Evolutionary conservation across 2,888 invertebrate genomes (phyloP).

Genomic region (Ophioninae sp.): DNA sequence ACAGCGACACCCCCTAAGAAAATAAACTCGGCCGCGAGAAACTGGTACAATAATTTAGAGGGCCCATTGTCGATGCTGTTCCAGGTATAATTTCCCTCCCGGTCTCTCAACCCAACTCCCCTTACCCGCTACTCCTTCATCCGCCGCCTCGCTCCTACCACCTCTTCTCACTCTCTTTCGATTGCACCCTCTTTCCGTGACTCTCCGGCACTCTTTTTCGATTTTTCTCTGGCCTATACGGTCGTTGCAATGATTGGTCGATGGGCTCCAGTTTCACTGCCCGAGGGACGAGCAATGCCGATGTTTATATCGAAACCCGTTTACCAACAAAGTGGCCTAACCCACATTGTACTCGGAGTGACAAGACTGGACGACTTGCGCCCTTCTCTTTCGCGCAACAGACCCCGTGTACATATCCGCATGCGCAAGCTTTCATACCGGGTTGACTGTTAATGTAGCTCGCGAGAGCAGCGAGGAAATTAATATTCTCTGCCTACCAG

Average conservation of each 20-base stretch:
- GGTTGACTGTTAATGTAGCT: slow-evolving; percentile 35
- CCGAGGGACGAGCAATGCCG: slow-evolving; percentile 49
- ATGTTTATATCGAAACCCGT: slow-evolving; percentile 15
- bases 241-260: slow-evolving; percentile 70
- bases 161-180: slow-evolving; percentile 20
- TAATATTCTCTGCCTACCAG: slow-evolving; percentile 56
- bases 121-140: slow-evolving; percentile 4
- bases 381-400: slow-evolving; percentile 5
- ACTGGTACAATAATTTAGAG: slow-evolving; percentile 72
- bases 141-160: not conserved
- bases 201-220: slow-evolving; percentile 11
- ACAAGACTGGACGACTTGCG: slow-evolving; percentile 6
- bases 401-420: not conserved
- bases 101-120: slow-evolving; percentile 13
- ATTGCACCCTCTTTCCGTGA: not conserved
- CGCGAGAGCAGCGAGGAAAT: slow-evolving; percentile 52
- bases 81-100: slow-evolving; percentile 9
- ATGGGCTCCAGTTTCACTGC: slow-evolving; percentile 69
- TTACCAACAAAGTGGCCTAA: slow-evolving; percentile 16
- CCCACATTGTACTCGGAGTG: not conserved
- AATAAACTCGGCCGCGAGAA: slow-evolving; percentile 56
- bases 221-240: slow-evolving; percentile 51
- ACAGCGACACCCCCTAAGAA: slow-evolving; percentile 49
- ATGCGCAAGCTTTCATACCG: slow-evolving; percentile 2
- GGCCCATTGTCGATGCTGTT: slow-evolving; percentile 65